Conservation (phyloP, 1,140 invertebrate species). For the Nautilus pompilius region DNA sequence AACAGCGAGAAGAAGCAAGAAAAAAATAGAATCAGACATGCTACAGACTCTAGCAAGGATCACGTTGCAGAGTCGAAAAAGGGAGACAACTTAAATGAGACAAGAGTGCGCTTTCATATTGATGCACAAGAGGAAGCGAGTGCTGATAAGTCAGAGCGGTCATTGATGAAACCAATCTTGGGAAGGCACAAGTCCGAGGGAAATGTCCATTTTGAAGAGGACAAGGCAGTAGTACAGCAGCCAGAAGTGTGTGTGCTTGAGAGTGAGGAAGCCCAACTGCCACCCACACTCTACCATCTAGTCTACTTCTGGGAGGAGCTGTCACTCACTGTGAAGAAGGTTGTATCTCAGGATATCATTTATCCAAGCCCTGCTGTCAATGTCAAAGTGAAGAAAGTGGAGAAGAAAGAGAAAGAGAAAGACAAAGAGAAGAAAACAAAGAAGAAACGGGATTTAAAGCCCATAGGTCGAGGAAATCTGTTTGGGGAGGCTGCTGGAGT, state of each 20-base stretch:
- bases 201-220: slow-evolving; percentile 19
- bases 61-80: slow-evolving; percentile 24
- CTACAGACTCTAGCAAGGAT: slow-evolving; percentile 47
- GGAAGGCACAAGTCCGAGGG: slow-evolving; percentile 43
- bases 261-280: slow-evolving; percentile 65
- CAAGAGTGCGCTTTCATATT: slow-evolving; percentile 39
- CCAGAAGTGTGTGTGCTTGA: slow-evolving; percentile 7
- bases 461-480: slow-evolving; percentile 48
- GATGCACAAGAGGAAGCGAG: slow-evolving; percentile 26
- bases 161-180: slow-evolving; percentile 5
- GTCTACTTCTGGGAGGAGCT: slow-evolving; percentile 82
- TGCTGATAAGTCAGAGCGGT: slow-evolving; percentile 14
- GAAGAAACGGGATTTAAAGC: slow-evolving; percentile 57
- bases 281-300: slow-evolving; percentile 76
- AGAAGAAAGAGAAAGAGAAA: slow-evolving; percentile 56
- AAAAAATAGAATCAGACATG: slow-evolving; percentile 36
- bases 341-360: slow-evolving; percentile 63
- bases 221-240: slow-evolving; percentile 8
- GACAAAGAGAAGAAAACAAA: slow-evolving; percentile 49
- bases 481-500: slow-evolving; percentile 45
- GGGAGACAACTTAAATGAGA: slow-evolving; percentile 45
- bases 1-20: slow-evolving; percentile 26
- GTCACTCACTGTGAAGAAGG: slow-evolving; percentile 64
- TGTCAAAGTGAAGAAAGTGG: slow-evolving; percentile 54
- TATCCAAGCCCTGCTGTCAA: slow-evolving; percentile 52